These are phyloP conservation scores for Melinaea marsaeus DNA, from an alignment of 2,888 invertebrate species.

Conservation along the genomic window DNA sequence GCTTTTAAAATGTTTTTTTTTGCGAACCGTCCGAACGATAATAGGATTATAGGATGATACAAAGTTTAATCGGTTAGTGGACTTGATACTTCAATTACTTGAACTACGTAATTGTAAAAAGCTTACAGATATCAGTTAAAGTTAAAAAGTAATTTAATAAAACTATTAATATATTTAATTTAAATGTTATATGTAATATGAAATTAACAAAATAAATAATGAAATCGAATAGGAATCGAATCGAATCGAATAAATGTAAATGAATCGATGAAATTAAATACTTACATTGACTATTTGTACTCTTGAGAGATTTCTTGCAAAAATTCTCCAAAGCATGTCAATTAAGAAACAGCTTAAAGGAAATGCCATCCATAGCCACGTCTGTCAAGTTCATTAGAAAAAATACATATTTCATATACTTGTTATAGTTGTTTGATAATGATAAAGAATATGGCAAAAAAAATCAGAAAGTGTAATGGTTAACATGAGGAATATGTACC, in stretches of 20 bases:
- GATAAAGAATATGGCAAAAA: background rate
- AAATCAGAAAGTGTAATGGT: background rate
- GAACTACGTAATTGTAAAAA: background rate
- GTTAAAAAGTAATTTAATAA: background rate
- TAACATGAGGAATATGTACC: too few species aligned
- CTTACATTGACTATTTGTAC: conserved; percentile 61
- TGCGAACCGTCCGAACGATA: conserved; percentile 40
- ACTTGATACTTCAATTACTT: conserved; percentile 32
- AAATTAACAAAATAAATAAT: too few species aligned
- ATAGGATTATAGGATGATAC: conserved; percentile 38
- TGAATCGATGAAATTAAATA: conserved; percentile 18
- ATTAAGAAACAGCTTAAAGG: conserved; percentile 58
- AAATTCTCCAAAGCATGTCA: conserved; percentile 66
- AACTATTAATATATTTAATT: too few species aligned
- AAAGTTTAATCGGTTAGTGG: conserved; percentile 52
- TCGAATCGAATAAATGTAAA: too few species aligned
- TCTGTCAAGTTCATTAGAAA: conserved; percentile 46
- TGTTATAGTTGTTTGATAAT: background rate
- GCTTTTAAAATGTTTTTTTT: conserved; percentile 8
- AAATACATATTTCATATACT: background rate
- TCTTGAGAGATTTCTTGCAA: conserved; percentile 56
- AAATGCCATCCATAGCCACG: conserved; percentile 66
- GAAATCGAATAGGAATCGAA: too few species aligned
- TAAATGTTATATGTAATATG: too few species aligned
- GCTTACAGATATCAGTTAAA: conserved; percentile 3